Evolutionary conservation across 2,113 vertebrate species (phyloP).

Genomic region (Romanogobio albipinnatus): DNA sequence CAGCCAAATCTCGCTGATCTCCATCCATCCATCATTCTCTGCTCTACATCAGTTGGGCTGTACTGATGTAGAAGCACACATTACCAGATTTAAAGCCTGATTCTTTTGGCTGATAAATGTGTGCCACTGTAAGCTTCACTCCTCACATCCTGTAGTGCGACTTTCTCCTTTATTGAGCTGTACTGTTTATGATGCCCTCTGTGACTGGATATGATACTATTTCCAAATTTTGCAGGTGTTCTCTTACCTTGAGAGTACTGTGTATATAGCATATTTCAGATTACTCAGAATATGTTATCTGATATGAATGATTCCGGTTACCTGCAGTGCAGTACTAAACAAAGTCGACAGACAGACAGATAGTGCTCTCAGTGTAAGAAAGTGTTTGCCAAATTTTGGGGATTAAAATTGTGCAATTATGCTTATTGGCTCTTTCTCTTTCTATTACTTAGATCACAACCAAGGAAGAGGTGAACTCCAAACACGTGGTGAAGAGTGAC

Average conservation of each 20-base stretch:
- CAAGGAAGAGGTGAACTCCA: slow-evolving; percentile 88
- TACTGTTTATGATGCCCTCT: neutral
- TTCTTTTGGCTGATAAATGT: slow-evolving; percentile 14
- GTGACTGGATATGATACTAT: neutral
- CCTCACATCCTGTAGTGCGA: neutral
- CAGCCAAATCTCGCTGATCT: neutral
- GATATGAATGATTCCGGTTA: neutral
- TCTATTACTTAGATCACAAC: slow-evolving; percentile 87
- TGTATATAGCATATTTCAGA: slow-evolving; percentile 1
- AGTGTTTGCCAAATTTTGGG: neutral
- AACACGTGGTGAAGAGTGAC: slow-evolving; percentile 84
- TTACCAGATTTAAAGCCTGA: slow-evolving; percentile 7
- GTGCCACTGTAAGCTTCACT: neutral
- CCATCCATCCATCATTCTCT: slow-evolving; percentile 1
- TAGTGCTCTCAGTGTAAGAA: slow-evolving; percentile 9
- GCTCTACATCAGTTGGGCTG: slow-evolving; percentile 32
- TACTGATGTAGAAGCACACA: slow-evolving; percentile 36
- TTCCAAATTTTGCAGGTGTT: neutral
- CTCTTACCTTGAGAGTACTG: slow-evolving; percentile 16
- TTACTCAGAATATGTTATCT: neutral
- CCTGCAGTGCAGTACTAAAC: neutral
- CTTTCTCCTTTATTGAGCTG: neutral
- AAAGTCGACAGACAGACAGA: neutral
- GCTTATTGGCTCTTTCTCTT: slow-evolving; percentile 62
- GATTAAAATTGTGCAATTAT: too few relatives aligned